A percentile compares a stretch with the other conserved stretches of the same genome.
Evolutionary conservation across 2,113 vertebrate genomes (phyloP).

Genomic region (Gallinago jamesoni): DNA sequence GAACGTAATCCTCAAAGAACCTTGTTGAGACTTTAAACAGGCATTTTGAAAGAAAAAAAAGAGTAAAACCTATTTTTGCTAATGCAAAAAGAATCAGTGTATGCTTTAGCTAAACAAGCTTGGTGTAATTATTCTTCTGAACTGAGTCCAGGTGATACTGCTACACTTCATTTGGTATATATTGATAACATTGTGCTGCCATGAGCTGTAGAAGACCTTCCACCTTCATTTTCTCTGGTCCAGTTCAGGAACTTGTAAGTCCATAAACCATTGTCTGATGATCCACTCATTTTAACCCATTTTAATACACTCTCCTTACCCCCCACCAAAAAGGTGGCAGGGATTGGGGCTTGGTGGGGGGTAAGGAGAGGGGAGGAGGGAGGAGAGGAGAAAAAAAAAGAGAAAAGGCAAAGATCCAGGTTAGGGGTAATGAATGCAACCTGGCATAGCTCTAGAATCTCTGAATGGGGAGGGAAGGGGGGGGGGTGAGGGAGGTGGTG

Average conservation of each 20-base stretch:
- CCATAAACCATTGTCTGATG: neutral
- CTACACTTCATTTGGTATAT: neutral
- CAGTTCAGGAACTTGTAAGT: neutral
- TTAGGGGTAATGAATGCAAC: neutral
- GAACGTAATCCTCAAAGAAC: neutral
- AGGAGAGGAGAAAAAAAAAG: too few relatives aligned
- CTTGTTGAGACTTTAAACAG: neutral
- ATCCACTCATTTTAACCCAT: neutral
- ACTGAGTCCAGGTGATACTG: neutral
- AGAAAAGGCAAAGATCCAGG: neutral
- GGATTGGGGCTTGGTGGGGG: too few relatives aligned
- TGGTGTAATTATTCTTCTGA: neutral
- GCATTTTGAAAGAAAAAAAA: neutral
- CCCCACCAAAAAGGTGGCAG: neutral
- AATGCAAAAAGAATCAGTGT: neutral
- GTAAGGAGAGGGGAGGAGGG: too few relatives aligned
- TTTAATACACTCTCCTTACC: too few relatives aligned
- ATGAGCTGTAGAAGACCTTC: neutral
- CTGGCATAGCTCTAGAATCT: neutral
- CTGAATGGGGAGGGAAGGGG: neutral
- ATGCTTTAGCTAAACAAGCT: neutral
- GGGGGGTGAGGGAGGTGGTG: too few relatives aligned
- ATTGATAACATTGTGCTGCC: neutral
- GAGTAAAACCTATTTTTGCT: neutral
- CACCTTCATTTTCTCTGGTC: neutral